Evolutionary conservation across 23 tunicate species (phyloP), one percentile per base, ranked within the genome.

Genomic region (Halocynthia aurantium): DNA sequence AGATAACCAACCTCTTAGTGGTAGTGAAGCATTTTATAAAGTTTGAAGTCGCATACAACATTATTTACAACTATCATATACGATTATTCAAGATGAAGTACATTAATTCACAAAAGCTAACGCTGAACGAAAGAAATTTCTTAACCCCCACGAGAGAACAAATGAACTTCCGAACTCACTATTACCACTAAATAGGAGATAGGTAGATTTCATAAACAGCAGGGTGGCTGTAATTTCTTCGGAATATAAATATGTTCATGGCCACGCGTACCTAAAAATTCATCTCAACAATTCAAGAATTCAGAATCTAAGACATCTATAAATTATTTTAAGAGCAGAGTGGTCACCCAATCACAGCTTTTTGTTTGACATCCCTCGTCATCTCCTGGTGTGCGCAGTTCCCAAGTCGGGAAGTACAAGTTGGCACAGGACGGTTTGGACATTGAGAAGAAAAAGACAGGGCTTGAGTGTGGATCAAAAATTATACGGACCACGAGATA

Each of bases 321-420:
- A 6, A 49, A 9, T 51, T 22, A 9, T 10, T 70, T 70, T 70
- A 9, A 74, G 78, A 54, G 56, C 55, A 54, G 13, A 53, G 10
- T 74, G 78, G 78, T 15, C 20, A 10, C 10, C 56, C 8, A 54
- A 74, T 49, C 19, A 5, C 53, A 74, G 56, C 21, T 74, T 74
- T 54, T 64, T 74, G 21, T 54, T 74, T 44, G 22, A 74, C 56
- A 54, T 54, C 40, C 55, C 55, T 44, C 78, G 78, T 7, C 67
- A 40, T 19, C 78, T 74, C 8, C 31, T 74, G 17, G 21, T 74
- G 21, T 74, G 78, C 21, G 78, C 78, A 54, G 78, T 74, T 10
- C 78, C 78, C 9, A 74, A 74, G 57, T 62, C 78, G 20, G 78
- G 78, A 8, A 74, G 78, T 54, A 74, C 78, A 54, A 74, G 78